Evolutionary conservation across 2,797 vertebrate genomes (phyloP).

Genomic region (Vireo griseus): DNA sequence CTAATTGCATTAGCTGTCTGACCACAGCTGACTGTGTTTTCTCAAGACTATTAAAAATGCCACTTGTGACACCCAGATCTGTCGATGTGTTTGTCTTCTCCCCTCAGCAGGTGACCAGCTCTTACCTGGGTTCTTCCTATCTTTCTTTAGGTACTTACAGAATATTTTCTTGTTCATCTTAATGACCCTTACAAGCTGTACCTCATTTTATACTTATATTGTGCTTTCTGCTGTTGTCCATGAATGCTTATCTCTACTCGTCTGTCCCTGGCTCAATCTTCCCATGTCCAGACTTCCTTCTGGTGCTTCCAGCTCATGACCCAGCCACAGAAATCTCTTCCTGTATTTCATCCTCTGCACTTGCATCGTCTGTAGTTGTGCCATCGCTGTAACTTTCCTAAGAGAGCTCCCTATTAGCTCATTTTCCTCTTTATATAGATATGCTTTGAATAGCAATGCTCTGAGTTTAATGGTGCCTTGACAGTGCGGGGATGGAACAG

Average conservation of each 20-base stretch:
- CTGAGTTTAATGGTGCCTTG: neutral
- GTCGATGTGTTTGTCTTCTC: neutral
- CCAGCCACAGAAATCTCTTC: neutral
- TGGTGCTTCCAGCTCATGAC: neutral
- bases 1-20: neutral
- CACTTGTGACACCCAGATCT: accelerated
- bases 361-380: neutral
- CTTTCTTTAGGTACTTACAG: neutral
- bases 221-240: neutral
- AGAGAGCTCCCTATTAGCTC: neutral
- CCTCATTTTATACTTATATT: neutral
- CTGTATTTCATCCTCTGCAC: neutral
- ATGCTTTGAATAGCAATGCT: neutral
- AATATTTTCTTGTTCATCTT: neutral
- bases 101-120: neutral
- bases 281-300: neutral
- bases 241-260: accelerated
- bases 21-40: neutral
- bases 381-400: neutral
- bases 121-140: neutral
- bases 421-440: neutral
- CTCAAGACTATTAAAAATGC: neutral
- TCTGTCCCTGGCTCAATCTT: neutral
- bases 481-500: accelerated
- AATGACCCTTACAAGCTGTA: neutral